A percentile compares a stretch with the other conserved stretches of the same genome.
These are phyloP conservation scores for Macaria notata DNA, from an alignment of 2,888 invertebrate species.

Conservation along the genomic window DNA sequence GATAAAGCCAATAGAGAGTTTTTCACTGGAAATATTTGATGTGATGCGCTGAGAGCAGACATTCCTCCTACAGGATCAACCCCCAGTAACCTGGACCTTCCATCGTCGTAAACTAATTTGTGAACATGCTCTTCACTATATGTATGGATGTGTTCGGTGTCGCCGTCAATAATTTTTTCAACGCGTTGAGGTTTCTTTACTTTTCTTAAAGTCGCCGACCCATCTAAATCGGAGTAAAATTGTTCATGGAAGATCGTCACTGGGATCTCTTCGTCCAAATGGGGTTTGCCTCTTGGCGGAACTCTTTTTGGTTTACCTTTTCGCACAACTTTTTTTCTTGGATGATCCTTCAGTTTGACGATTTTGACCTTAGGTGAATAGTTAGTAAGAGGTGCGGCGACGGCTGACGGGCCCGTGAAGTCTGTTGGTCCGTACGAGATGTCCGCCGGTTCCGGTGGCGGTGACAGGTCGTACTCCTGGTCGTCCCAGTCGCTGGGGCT, in stretches of 20 bases:
- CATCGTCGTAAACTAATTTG: constrained; percentile 66
- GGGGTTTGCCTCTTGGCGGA: constrained; percentile 47
- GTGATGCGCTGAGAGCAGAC: constrained; percentile 49
- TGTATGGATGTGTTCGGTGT: constrained; percentile 78
- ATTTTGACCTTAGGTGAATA: constrained; percentile 64
- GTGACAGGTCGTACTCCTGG: constrained; percentile 60
- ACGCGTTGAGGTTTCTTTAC: constrained; percentile 73
- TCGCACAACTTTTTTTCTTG: constrained; percentile 59
- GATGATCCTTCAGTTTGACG: constrained; percentile 61
- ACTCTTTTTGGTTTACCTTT: constrained; percentile 62
- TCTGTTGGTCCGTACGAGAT: constrained; percentile 50
- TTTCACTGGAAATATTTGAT: constrained; percentile 57
- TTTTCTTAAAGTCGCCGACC: constrained; percentile 69
- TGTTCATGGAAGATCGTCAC: constrained; percentile 73
- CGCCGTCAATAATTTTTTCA: constrained; percentile 78
- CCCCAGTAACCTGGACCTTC: constrained; percentile 38
- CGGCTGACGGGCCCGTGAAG: constrained; percentile 46
- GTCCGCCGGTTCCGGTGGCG: constrained; percentile 55
- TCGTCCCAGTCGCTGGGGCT: constrained; percentile 61
- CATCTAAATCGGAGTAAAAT: constrained; percentile 75
- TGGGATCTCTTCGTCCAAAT: constrained; percentile 65
- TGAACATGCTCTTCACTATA: constrained; percentile 79
- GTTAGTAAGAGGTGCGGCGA: constrained; percentile 38
- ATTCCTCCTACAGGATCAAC: constrained; percentile 53
- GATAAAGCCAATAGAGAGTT: constrained; percentile 57